Evolutionary conservation across 2,797 vertebrate species (phyloP).

Genomic region (Fringilla coelebs): DNA sequence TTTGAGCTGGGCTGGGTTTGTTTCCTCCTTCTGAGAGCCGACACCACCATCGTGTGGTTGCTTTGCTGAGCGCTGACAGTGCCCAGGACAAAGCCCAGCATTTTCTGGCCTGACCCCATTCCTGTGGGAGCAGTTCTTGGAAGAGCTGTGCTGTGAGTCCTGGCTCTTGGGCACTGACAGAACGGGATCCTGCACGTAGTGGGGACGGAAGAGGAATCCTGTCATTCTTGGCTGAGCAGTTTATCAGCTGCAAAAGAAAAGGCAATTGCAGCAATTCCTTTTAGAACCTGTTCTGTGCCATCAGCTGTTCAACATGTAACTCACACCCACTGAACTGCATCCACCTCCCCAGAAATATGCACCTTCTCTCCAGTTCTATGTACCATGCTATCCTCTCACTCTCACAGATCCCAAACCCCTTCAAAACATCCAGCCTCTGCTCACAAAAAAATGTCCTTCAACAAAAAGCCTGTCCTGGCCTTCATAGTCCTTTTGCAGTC

Average conservation of each 20-base stretch:
- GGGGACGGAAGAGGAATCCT: background rate
- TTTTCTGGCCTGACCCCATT: background rate
- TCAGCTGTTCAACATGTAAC: background rate
- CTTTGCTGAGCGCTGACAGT: background rate
- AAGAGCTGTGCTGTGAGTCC: background rate
- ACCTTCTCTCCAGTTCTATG: background rate
- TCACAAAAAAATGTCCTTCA: background rate
- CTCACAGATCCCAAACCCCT: background rate
- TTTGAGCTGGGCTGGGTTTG: too few species aligned
- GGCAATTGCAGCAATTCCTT: background rate
- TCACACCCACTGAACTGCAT: background rate
- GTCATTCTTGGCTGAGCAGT: background rate
- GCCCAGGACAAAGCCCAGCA: background rate
- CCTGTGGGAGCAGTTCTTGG: background rate
- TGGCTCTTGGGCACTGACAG: background rate
- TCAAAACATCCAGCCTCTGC: background rate
- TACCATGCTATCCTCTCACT: background rate
- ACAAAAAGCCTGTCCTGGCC: background rate
- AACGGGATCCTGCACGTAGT: accelerated
- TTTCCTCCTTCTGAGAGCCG: background rate
- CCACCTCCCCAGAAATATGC: accelerated
- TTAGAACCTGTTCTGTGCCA: background rate
- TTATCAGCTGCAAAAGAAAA: background rate
- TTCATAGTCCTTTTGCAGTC: background rate
- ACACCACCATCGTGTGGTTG: background rate